Base-by-base conservation (phyloP, 1,140 invertebrate genomes). In the Chymomyza costata region DNA sequence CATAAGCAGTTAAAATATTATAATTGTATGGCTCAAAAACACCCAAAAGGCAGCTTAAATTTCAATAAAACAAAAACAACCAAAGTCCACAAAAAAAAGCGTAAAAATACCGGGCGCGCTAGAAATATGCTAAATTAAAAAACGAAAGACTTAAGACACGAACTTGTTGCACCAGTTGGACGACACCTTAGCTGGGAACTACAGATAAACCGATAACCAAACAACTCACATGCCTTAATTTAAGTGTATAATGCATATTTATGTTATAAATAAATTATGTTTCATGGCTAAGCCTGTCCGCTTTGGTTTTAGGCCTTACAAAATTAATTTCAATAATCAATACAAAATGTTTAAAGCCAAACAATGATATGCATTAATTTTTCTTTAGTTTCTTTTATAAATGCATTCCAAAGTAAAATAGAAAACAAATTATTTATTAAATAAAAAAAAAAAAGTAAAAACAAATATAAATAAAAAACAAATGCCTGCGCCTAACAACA, bases 121-220 rank as follows among this genome's bases (percentile, higher is more conserved):
- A 8, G 21, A 31, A 44, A 48, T 56, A 47, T 34, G 38, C 57
- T 54, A 59, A 58, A 43, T 39, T 18, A 60, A n/a, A n/a, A n/a
- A 55, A 38, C 40, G 48, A 76, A 70, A 60, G 63, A 73, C 50
- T 40, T 38, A 40, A 50, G 49, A 52, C 54, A 53, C 67, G 55
- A 74, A 76, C 70, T 76, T 44, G 70, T 61, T 70, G 65, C 71
- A 70, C 65, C 56, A 78, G 70, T 76, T 78, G 19, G 15, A 65
- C 71, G 18, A 46, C 64, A 41, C 62, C 5, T 5, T 10, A 10
- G 25, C 25, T 28, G n/a, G n/a, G n/a, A n/a, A n/a, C n/a, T n/a
- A n/a, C n/a, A n/a, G n/a, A n/a, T n/a, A n/a, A n/a, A n/a, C n/a
- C n/a, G n/a, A n/a, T n/a, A n/a, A n/a, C n/a, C n/a, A n/a, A n/a